Base-by-base conservation (phyloP, 1,140 invertebrate genomes). In the Ceratoteleas bidentatus region DNA sequence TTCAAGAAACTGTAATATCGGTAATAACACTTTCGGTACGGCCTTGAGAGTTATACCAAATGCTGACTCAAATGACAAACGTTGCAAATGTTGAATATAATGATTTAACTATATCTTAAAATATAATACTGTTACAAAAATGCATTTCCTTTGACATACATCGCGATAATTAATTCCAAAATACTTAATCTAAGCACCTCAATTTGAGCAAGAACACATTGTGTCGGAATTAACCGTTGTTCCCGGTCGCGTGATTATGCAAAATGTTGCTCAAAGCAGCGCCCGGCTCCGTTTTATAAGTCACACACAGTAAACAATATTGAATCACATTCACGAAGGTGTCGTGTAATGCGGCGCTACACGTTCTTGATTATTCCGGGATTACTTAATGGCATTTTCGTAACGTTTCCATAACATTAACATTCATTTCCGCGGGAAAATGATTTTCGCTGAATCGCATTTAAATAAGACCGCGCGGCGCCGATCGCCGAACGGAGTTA, bases 341-440 rank as follows among this genome's bases (percentile, higher is more conserved):
- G 36, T 43, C 50, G 50, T 43, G 49, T 65, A 49, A 61, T 34
- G 36, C 32, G 36, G 7, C 9, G 38, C 16, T 36, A 56, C 64
- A 68, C 56, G 56, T 47, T 68, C 52, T 57, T 47, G 52, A 56
- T 14, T 57, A 68, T 47, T 40, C 8, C 16, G 47, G n/a, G 47
- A 56, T 56, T 68, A 68, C 64, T 47, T 32, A 68, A 68, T n/a
- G 40, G 56, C 40, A 56, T 57, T 68, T 53, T 57, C 40, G 14
- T 16, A 16, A 2, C 40, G 24, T 68, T 68, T 68, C 40, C 64
- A 68, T 56, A 68, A 57, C 24, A 68, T 65, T 65, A 54, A 24
- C 62, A 65, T 65, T 43, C 32, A 54, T 45, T 65, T 45, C 14
- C n/a, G n/a, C n/a, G n/a, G n/a, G n/a, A n/a, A n/a, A n/a, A n/a